Evolutionary conservation across 1,140 invertebrate genomes (phyloP).

Genomic region (Drosophila prosaltans): DNA sequence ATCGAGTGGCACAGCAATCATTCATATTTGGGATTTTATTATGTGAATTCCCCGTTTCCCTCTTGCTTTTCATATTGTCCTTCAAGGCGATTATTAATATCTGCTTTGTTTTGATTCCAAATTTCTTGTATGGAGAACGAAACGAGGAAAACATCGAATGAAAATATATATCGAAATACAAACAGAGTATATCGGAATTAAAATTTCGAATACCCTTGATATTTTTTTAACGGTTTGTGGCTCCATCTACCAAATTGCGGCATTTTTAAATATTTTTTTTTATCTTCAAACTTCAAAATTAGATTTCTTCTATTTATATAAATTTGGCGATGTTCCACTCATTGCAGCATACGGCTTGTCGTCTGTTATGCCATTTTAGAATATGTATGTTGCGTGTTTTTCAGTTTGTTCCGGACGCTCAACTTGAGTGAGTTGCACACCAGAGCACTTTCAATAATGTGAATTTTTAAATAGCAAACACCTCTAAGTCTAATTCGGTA

Average conservation of each 20-base stretch:
- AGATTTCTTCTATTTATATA: conserved; percentile 71
- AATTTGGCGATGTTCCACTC: conserved; percentile 60
- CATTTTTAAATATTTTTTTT: conserved; percentile 22
- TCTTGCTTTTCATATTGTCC: too few species aligned
- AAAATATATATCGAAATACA: too few species aligned
- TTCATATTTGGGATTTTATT: too few species aligned
- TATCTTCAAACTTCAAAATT: conserved; percentile 66
- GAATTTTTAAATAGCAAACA: conserved; percentile 43
- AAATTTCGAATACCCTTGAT: too few species aligned
- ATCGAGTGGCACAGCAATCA: too few species aligned
- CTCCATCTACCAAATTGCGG: conserved; percentile 9
- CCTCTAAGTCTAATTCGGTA: conserved; percentile 67
- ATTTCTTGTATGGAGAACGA: too few species aligned
- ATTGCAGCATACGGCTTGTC: conserved; percentile 48
- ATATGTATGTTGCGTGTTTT: conserved; percentile 46
- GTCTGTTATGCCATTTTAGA: conserved; percentile 66
- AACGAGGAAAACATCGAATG: too few species aligned
- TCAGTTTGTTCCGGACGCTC: conserved; percentile 73
- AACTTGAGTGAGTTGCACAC: conserved; percentile 75
- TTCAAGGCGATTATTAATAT: too few species aligned
- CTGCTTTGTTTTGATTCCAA: too few species aligned
- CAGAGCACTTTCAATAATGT: conserved; percentile 45
- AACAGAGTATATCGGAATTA: too few species aligned
- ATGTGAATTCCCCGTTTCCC: too few species aligned
- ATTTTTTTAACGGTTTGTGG: neutral